A percentile compares a stretch with the other conserved stretches of the same genome.
These are phyloP conservation scores for Beaufortia kweichowensis DNA, from an alignment of 2,113 vertebrate genomes.

Conservation along the genomic window DNA sequence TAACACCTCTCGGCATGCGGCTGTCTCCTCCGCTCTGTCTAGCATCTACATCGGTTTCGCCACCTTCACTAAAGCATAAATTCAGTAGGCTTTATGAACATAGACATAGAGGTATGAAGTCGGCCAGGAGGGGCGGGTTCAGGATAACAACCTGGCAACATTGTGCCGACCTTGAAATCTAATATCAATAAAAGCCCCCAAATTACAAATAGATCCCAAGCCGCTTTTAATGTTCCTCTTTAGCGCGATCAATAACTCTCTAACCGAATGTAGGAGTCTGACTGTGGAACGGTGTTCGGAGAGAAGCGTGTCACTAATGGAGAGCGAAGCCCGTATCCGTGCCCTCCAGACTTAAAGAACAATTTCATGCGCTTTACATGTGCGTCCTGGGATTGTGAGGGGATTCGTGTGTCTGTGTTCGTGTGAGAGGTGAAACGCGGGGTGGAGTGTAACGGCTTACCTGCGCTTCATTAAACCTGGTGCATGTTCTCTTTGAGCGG, in stretches of 20 bases:
- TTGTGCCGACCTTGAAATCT: slow-evolving; percentile 49
- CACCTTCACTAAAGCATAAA: slow-evolving; percentile 6
- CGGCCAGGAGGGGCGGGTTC: neutral
- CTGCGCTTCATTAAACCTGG: slow-evolving; percentile 80
- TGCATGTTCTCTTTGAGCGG: slow-evolving; percentile 84
- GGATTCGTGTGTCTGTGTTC: slow-evolving; percentile 23
- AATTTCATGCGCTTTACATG: slow-evolving; percentile 36
- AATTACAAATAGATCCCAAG: slow-evolving; percentile 44
- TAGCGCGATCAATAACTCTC: slow-evolving; percentile 49
- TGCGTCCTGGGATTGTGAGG: slow-evolving; percentile 12
- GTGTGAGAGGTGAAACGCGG: slow-evolving; percentile 4
- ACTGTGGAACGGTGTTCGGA: slow-evolving; percentile 14
- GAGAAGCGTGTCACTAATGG: neutral
- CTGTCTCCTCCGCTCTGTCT: slow-evolving; percentile 15
- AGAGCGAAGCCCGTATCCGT: slow-evolving; percentile 13
- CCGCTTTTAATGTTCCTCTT: slow-evolving; percentile 50
- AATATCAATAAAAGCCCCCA: slow-evolving; percentile 54
- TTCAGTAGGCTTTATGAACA: neutral
- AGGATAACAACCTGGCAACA: slow-evolving; percentile 29
- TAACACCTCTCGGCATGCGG: slow-evolving; percentile 26
- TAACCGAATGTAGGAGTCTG: slow-evolving; percentile 14
- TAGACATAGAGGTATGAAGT: neutral
- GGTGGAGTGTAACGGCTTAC: slow-evolving; percentile 26
- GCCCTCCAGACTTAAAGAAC: slow-evolving; percentile 16
- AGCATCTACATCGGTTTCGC: neutral